Evolutionary conservation across 2,888 invertebrate genomes (phyloP), one percentile per base, ranked within the genome.

Genomic region (Lepidocyrtoides sp.): DNA sequence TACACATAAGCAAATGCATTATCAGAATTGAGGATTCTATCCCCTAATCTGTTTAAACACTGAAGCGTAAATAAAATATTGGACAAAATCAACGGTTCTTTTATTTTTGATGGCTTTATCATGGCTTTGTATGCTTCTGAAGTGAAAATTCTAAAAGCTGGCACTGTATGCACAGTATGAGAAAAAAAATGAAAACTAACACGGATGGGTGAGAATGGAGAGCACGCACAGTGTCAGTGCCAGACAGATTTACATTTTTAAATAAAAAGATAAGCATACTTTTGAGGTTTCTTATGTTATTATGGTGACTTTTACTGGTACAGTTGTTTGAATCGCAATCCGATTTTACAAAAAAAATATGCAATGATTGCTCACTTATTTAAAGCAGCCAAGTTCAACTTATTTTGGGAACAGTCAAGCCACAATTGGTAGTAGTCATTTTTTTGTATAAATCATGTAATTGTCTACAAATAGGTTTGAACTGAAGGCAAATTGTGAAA

Each of bases 201-300:
- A 87, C 79, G 87, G 79, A 87, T 87, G 87, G 79, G 20, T 87
- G 87, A 23, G 79, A 77, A 79, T 87, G 48, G 63, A 77, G 87
- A 29, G 48, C 75, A 77, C 51, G 54, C 2, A 36, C 17, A 63
- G 12, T 63, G 17, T 51, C 2, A 72, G 32, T 72, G 41, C n/a
- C 51, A 54, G 20, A 66, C 51, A 54, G 20, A 66, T 66, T 32
- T 32, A 66, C n/a, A 66, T 32, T 14, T 17, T 66, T 57, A n/a
- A 54, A 54, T 54, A n/a, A 57, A 7, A 66, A 32, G 32, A 32
- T n/a, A 14, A 8, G 63, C 0, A 36, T 32, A 32, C 7, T 66
- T 54, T 54, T 63, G 8, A 14, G 63, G 12, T 63, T 66, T 66
- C 32, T 36, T 36, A 7, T 36, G 66, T 29, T 63, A 29, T 10